Evolutionary conservation across 2,888 invertebrate species (phyloP), one percentile per base, ranked within the genome.

Genomic region (Nudaria mundana): DNA sequence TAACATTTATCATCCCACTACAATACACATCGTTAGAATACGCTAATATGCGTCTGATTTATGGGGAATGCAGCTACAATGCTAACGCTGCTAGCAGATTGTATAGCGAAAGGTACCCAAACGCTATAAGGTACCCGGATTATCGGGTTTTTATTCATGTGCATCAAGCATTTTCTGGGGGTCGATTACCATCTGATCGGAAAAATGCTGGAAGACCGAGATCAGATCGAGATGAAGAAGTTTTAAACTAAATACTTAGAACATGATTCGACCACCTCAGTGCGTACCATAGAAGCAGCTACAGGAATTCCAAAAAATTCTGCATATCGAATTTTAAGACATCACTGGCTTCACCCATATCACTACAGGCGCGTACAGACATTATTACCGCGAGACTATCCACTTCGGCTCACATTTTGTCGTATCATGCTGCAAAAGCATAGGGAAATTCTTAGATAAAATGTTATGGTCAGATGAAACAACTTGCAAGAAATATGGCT

Each of bases 1-100:
- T 23, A 23, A 37, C 28, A 26, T n/a, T 32, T 34, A 42, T 12
- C 30, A 44, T 44, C 38, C 35, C 44, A 12, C 44, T 38, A 34
- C 44, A 28, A 25, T 48, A 52, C 34, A 41, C 44, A n/a, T 3
- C 33, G 10, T 20, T 24, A 26, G 41, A 52, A 40, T 49, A 52
- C 28, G 47, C 49, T 5, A 47, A 49, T 26, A 52, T 49, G 52
- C 44, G 49, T 22, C 38, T 48, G n/a, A n/a, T n/a, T n/a, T n/a
- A n/a, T n/a, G n/a, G n/a, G n/a, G n/a, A n/a, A n/a, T n/a, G n/a
- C n/a, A n/a, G n/a, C n/a, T n/a, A n/a, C n/a, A 52, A 34, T 46
- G 48, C 1, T 16, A 15, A 15, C 15, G 13, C 13, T 5, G 16
- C 10, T 15, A 15, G 15, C 15, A 30, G 5, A 10, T 10, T 30